Base-by-base conservation (phyloP, 2,888 invertebrate genomes). In the Apodemia mormo region DNA sequence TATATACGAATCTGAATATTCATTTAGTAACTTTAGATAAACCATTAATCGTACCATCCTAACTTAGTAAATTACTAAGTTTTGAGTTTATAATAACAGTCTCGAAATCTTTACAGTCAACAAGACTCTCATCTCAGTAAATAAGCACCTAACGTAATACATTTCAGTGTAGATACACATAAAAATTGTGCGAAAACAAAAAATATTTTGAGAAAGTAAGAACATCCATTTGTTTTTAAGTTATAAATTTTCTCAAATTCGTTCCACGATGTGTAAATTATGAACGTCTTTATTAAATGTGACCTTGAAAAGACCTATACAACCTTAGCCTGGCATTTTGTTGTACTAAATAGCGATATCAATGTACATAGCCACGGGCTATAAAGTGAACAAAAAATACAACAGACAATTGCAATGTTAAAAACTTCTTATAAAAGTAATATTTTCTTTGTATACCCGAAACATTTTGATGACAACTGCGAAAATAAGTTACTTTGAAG, bases 381-480 rank as follows among this genome's bases (percentile, higher is more conserved):
- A 22, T 54, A 22, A 54, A 54, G 22, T 14, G 8, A 54, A 22
- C 22, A 22, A 54, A 54, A 54, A 54, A n/a, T 54, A 54, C n/a
- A 54, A 54, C 1, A 54, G 52, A 54, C 52, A 54, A 22, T 64
- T 14, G 37, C 14, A 33, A 64, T 33, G 14, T 64, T 64, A 37
- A 8, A 14, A 64, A 64, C 61, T 64, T 64, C 33, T 33, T 29
- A 37, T n/a, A n/a, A 64, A 64, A 64, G 33, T 33, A 64, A 64
- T 64, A 64, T 64, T 64, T 64, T 64, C 33, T 33, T 33, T 61
- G 58, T 37, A n/a, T 37, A 61, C 5, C 5, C 30, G 12, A 61
- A 37, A 64, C 64, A 64, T 64, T 64, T 64, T 33, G 64, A n/a
- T 64, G 64, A 64, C 64, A 64, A 33, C 64, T 2, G 33, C n/a